Evolutionary conservation across 2,797 vertebrate genomes (phyloP).

Genomic region (Peromyscus eremicus): DNA sequence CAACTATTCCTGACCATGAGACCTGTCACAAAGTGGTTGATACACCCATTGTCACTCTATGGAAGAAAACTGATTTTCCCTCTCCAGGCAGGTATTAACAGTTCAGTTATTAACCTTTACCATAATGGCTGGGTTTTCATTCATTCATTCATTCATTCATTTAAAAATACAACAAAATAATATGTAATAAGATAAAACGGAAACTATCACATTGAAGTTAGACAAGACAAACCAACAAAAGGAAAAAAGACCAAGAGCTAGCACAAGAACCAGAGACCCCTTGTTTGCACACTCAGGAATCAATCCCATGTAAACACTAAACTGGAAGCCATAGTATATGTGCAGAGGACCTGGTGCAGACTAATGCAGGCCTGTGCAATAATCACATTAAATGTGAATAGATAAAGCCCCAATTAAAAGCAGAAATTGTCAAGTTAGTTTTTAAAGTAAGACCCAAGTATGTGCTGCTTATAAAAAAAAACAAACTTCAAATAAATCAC

Average conservation of each 20-base stretch:
- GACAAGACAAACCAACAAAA: neutral
- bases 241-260: neutral
- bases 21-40: no score
- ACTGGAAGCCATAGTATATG: neutral
- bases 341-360: neutral
- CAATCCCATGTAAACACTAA: neutral
- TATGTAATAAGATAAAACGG: neutral
- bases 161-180: neutral
- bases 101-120: neutral
- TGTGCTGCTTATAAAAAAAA: neutral
- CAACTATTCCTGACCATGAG: neutral
- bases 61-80: neutral
- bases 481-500: slow-evolving; percentile 50
- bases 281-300: neutral
- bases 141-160: neutral
- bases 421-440: neutral
- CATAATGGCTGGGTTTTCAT: neutral
- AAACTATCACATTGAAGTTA: neutral
- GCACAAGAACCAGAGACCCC: neutral
- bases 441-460: slow-evolving; percentile 1
- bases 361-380: neutral
- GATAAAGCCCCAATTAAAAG: slow-evolving; percentile 5
- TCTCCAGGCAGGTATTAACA: no score
- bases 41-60: neutral
- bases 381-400: slow-evolving; percentile 35